A percentile compares a stretch with the other conserved stretches of the same genome.
phyloP scores from a whole-genome alignment of 2,888 invertebrate genomes.

The Leptinotarsa peninsularis region DNA sequence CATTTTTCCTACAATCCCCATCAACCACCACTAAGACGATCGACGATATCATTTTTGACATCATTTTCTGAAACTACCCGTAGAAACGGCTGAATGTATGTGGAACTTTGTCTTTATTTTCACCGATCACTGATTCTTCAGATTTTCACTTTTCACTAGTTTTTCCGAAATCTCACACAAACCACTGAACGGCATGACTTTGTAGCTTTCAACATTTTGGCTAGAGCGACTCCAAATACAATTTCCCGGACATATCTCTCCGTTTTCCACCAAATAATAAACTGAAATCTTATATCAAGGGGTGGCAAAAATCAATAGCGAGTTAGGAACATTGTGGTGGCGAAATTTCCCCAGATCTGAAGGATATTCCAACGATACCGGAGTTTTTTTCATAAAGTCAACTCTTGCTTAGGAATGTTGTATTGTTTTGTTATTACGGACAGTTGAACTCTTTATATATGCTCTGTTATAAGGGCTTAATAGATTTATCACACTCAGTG shows the following conservation, averaged over 20 bases:
- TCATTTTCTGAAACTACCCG: constrained; percentile 16
- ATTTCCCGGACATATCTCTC: constrained; percentile 50
- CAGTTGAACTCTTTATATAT: constrained; percentile 18
- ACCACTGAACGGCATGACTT: background rate
- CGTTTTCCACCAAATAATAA: constrained; percentile 48
- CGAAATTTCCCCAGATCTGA: constrained; percentile 50
- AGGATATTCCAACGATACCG: constrained; percentile 4
- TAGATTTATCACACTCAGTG: constrained; percentile 5
- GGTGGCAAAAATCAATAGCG: constrained; percentile 62
- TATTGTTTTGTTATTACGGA: constrained; percentile 5
- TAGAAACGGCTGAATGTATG: background rate
- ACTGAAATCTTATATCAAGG: constrained; percentile 50
- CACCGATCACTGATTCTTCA: constrained; percentile 4
- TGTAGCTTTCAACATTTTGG: background rate
- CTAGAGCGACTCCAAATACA: constrained; percentile 6
- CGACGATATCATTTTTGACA: background rate
- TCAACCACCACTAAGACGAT: constrained; percentile 10
- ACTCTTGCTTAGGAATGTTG: background rate
- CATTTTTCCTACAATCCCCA: constrained; percentile 11
- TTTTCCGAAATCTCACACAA: background rate
- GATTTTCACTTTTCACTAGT: background rate
- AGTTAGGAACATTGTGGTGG: constrained; percentile 53
- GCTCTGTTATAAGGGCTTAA: constrained; percentile 10
- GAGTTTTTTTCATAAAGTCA: background rate
- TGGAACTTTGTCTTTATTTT: background rate